phyloP scores from a whole-genome alignment of 2,888 invertebrate genomes.

The Euzetes globulus region DNA sequence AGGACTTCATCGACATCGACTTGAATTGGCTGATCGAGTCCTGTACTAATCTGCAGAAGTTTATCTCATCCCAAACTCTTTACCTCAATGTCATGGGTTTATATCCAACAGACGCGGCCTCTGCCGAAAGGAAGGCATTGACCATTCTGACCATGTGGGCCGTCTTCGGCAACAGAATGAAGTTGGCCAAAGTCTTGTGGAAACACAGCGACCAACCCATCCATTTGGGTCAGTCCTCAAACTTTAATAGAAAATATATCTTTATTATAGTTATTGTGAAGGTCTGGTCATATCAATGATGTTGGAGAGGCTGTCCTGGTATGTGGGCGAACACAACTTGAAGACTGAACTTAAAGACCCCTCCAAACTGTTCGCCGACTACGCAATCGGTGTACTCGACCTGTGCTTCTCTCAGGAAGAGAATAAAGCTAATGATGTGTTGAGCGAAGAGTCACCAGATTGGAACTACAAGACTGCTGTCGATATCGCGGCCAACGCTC shows the following conservation, averaged over 20 bases:
- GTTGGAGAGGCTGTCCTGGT: conserved; percentile 40
- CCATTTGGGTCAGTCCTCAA: conserved; percentile 39
- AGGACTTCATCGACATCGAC: conserved; percentile 43
- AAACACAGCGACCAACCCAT: conserved; percentile 44
- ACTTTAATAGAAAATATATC: background rate
- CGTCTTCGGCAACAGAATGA: conserved; percentile 41
- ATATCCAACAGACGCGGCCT: conserved; percentile 41
- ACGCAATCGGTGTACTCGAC: conserved; percentile 46
- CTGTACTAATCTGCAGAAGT: conserved; percentile 45
- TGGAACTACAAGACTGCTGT: conserved; percentile 48
- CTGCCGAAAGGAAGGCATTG: conserved; percentile 43
- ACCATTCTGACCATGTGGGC: conserved; percentile 43
- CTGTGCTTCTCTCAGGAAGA: conserved; percentile 45
- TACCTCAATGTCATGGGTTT: conserved; percentile 45
- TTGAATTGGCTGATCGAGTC: conserved; percentile 44
- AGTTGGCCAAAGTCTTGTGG: conserved; percentile 43
- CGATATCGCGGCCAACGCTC: conserved; percentile 48
- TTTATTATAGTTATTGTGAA: background rate
- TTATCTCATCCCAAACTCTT: conserved; percentile 46
- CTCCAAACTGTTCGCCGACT: conserved; percentile 43
- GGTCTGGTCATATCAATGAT: conserved; percentile 43
- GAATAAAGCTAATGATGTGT: conserved; percentile 46
- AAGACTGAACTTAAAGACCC: conserved; percentile 42
- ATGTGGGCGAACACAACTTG: conserved; percentile 41
- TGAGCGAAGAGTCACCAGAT: conserved; percentile 46